These are phyloP conservation scores for Drosophila pseudotalamancana DNA, from an alignment of 2,888 invertebrate genomes.

Conservation along the genomic window DNA sequence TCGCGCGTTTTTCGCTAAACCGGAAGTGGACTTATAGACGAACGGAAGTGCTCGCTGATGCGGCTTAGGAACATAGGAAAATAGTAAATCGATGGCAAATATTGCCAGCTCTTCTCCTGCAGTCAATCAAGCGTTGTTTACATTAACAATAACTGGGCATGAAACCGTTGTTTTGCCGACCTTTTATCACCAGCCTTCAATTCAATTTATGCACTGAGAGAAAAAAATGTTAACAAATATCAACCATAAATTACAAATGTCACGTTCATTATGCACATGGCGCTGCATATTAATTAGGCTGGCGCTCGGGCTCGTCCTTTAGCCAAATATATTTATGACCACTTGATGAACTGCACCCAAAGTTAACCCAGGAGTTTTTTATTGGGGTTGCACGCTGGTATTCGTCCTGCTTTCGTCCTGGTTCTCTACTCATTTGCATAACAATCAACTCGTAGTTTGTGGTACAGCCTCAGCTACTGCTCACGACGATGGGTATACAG, in stretches of 20 bases:
- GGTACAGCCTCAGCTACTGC: slow-evolving; percentile 62
- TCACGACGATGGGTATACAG: too few relatives aligned
- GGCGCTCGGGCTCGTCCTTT: slow-evolving; percentile 36
- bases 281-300: slow-evolving; percentile 79
- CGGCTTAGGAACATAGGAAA: slow-evolving; percentile 35
- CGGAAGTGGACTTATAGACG: slow-evolving; percentile 63
- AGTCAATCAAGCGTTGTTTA: slow-evolving; percentile 71
- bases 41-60: slow-evolving; percentile 22
- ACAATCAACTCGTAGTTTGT: slow-evolving; percentile 79
- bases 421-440: slow-evolving; percentile 71
- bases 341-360: slow-evolving; percentile 80
- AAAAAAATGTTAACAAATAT: slow-evolving; percentile 62
- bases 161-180: slow-evolving; percentile 81
- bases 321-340: slow-evolving; percentile 69
- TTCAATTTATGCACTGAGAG: slow-evolving; percentile 51
- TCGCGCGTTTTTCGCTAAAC: slow-evolving; percentile 64
- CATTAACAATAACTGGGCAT: slow-evolving; percentile 80
- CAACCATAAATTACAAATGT: slow-evolving; percentile 82
- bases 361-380: slow-evolving; percentile 4
- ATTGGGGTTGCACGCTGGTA: slow-evolving; percentile 47
- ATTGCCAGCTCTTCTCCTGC: slow-evolving; percentile 16
- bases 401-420: slow-evolving; percentile 64
- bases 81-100: slow-evolving; percentile 36
- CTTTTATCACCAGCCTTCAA: slow-evolving; percentile 55
- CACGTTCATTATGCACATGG: slow-evolving; percentile 82